A percentile compares a stretch with the other conserved stretches of the same genome.
These are phyloP conservation scores for Hedychridium roseum DNA, from an alignment of 2,888 invertebrate genomes.

Conservation along the genomic window DNA sequence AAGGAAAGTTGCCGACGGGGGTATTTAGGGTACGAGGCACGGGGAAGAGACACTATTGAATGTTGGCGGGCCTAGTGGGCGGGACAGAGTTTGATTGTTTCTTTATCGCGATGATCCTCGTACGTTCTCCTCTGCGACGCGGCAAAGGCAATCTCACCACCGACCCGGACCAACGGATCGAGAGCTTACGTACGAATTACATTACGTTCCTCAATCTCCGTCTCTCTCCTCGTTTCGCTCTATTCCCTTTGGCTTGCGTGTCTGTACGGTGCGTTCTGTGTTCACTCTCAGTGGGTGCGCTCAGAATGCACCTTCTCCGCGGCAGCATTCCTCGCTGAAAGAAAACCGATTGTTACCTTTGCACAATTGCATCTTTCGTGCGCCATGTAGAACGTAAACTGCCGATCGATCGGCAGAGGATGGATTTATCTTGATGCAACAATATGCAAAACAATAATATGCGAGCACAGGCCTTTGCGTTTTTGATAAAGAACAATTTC, in stretches of 20 bases:
- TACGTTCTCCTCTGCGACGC: conserved; percentile 35
- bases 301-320: conserved; percentile 52
- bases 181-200: conserved; percentile 14
- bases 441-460: no score
- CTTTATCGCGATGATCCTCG: conserved; percentile 58
- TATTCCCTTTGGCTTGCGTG: not conserved
- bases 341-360: conserved; percentile 53
- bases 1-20: no score
- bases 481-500: no score
- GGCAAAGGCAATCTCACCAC: conserved; percentile 40
- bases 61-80: conserved; percentile 49
- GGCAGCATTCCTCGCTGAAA: conserved; percentile 48
- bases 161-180: conserved; percentile 26
- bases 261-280: not conserved
- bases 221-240: not conserved
- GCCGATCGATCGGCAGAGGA: conserved; percentile 30
- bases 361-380: conserved; percentile 48
- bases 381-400: conserved; percentile 36
- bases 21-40: conserved; percentile 8
- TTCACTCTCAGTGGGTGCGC: conserved; percentile 44
- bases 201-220: not conserved
- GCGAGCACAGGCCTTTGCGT: no score
- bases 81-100: conserved; percentile 57
- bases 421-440: conserved; percentile 38
- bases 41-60: conserved; percentile 46